Percentiles rank a stretch among this genome's conserved stretches.
phyloP scores from a whole-genome alignment of 2,888 invertebrate species.

The Drosophila meridionalis region DNA sequence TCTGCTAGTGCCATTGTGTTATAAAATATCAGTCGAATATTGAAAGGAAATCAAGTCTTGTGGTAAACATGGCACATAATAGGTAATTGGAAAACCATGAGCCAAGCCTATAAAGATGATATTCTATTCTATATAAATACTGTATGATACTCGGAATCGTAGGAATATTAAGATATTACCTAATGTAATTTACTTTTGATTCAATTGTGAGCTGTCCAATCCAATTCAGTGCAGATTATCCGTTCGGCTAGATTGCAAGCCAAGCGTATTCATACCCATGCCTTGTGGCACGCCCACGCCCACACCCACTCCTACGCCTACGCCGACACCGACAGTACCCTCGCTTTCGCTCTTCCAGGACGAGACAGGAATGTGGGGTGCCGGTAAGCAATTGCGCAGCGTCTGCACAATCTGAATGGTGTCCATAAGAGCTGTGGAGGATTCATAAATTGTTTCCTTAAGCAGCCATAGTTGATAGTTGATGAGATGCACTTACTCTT shows the following conservation, averaged over 20 bases:
- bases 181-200: constrained; percentile 40
- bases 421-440: constrained; percentile 90
- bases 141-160: constrained; percentile 45
- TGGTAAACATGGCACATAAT: constrained; percentile 73
- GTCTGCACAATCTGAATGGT: constrained; percentile 95
- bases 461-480: not conserved
- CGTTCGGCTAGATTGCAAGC: constrained; percentile 61
- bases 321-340: constrained; percentile 56
- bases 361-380: constrained; percentile 94
- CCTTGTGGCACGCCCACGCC: constrained; percentile 58
- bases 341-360: constrained; percentile 94
- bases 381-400: constrained; percentile 92
- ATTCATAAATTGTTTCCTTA: not conserved
- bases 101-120: constrained; percentile 72
- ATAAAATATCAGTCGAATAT: constrained; percentile 71
- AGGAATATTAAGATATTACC: constrained; percentile 37
- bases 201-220: constrained; percentile 11
- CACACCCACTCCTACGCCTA: constrained; percentile 42
- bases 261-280: constrained; percentile 61
- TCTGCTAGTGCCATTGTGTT: constrained; percentile 37
- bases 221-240: constrained; percentile 64
- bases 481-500: constrained; percentile 88
- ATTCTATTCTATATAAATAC: constrained; percentile 58
- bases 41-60: constrained; percentile 75
- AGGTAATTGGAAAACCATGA: constrained; percentile 66